These are phyloP conservation scores for Gobiocypris rarus DNA, from an alignment of 2,113 vertebrate genomes.

Conservation along the genomic window DNA sequence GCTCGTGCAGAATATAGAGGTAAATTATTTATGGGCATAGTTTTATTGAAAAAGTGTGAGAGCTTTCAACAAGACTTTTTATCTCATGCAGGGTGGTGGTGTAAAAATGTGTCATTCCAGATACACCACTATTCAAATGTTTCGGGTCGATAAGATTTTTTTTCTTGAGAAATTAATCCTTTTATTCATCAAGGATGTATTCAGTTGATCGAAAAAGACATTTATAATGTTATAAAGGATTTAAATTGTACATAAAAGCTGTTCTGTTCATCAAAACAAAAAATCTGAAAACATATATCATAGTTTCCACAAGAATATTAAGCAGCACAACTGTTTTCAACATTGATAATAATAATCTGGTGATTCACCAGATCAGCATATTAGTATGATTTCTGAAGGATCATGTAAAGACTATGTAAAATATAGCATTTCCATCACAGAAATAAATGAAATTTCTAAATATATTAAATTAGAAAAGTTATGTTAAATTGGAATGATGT, in stretches of 20 bases:
- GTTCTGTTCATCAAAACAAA: background rate
- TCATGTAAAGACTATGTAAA: background rate
- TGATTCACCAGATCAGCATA: background rate
- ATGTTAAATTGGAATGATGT: background rate
- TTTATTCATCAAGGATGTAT: background rate
- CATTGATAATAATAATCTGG: background rate
- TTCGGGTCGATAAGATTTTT: background rate
- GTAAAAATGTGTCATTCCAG: background rate
- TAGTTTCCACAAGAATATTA: background rate
- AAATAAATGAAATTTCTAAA: background rate
- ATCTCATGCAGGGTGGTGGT: background rate
- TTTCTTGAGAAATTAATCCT: background rate
- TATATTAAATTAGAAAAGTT: background rate
- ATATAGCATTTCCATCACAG: background rate
- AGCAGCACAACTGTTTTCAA: background rate
- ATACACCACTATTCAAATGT: background rate
- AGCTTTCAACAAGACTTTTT: too few species aligned
- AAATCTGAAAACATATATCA: background rate
- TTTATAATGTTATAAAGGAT: too few species aligned
- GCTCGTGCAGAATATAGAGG: conserved; percentile 84
- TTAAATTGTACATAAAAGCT: background rate
- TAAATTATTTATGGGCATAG: conserved; percentile 58
- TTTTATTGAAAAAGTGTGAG: background rate
- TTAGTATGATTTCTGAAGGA: background rate
- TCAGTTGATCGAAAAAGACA: background rate